Evolutionary conservation across 2,797 vertebrate species (phyloP).

Genomic region (Myotis findleyi): DNA sequence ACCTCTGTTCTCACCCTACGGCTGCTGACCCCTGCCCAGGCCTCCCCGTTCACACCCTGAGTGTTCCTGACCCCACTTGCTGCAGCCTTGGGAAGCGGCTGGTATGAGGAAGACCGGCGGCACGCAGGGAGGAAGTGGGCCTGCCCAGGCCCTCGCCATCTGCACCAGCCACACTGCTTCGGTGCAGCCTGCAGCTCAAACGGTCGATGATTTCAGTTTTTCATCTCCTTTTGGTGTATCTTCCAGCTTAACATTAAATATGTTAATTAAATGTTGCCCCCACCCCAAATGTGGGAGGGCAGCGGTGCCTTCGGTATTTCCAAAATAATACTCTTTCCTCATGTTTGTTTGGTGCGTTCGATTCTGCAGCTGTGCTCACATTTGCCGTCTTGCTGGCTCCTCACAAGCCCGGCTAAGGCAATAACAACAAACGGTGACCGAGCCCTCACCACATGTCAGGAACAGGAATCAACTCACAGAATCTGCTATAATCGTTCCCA

Average conservation of each 20-base stretch:
- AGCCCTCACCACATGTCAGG: not conserved
- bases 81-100: conserved; percentile 52
- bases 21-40: not conserved
- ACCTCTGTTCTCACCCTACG: not conserved
- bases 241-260: conserved; percentile 41
- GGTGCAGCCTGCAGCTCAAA: conserved; percentile 49
- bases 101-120: conserved; percentile 13
- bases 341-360: rapidly evolving
- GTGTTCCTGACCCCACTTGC: conserved; percentile 69
- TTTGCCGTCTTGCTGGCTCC: not conserved
- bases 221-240: conserved; percentile 57
- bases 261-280: not conserved
- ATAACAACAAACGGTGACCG: rapidly evolving
- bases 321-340: not conserved
- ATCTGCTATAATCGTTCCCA: not conserved
- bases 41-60: not conserved
- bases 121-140: conserved; percentile 74
- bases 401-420: not conserved
- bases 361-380: not conserved
- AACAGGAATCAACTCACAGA: not conserved
- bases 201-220: conserved; percentile 63
- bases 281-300: not conserved
- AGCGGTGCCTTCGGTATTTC: not conserved
- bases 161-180: conserved; percentile 4
- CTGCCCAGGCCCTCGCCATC: conserved; percentile 57